These are phyloP conservation scores for Palythoa grandis DNA, from an alignment of 92 coral and sea anemone genomes.

Conservation along the genomic window DNA sequence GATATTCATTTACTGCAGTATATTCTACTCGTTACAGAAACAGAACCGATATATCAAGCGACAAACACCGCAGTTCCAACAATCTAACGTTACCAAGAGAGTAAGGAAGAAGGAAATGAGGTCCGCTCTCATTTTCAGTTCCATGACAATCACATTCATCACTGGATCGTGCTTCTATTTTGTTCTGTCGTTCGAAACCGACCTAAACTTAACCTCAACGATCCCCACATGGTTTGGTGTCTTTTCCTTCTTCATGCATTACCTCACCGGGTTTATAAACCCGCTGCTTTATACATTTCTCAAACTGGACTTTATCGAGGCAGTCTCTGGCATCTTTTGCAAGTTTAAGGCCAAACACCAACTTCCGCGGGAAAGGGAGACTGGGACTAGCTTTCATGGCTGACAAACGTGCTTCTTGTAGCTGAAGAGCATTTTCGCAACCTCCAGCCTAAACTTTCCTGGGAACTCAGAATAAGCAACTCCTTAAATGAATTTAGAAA, in stretches of 20 bases:
- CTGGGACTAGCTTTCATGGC: too few relatives aligned
- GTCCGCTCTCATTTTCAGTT: slow-evolving; percentile 41
- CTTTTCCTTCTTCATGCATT: slow-evolving; percentile 28
- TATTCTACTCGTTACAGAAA: slow-evolving; percentile 57
- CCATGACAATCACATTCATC: slow-evolving; percentile 41
- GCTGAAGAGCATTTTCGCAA: too few relatives aligned
- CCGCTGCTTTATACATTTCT: slow-evolving; percentile 60
- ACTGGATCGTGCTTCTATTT: slow-evolving; percentile 52
- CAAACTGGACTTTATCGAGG: slow-evolving; percentile 50
- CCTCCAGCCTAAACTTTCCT: too few relatives aligned
- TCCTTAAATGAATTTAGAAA: too few relatives aligned
- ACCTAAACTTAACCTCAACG: slow-evolving; percentile 1
- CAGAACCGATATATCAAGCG: slow-evolving; percentile 47
- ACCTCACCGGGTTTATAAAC: slow-evolving; percentile 37
- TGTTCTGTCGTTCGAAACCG: slow-evolving; percentile 19
- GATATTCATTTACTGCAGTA: slow-evolving; percentile 48
- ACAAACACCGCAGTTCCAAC: slow-evolving; percentile 17
- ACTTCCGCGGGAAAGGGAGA: too few relatives aligned
- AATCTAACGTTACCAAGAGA: neutral
- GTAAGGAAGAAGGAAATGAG: slow-evolving; percentile 40
- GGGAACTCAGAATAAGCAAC: too few relatives aligned
- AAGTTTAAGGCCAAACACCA: neutral
- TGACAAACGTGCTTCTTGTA: too few relatives aligned
- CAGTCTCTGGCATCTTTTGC: neutral
- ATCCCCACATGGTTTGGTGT: slow-evolving; percentile 40